Conservation (phyloP, 2,797 vertebrate species). For the Moxostoma hubbsi region DNA sequence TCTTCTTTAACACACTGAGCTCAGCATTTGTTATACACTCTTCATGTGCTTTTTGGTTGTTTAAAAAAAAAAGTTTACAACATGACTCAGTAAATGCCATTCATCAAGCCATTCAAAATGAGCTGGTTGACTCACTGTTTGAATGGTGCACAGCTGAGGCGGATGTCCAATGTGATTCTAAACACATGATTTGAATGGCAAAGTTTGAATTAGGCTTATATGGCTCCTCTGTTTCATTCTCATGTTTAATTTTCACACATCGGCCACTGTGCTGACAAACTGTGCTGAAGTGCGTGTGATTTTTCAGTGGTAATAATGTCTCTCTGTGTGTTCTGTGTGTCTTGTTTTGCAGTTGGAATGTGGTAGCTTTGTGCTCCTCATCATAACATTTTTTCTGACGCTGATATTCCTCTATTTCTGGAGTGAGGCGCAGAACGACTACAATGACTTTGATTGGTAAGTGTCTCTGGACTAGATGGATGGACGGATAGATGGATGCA, state of each 20-base stretch:
- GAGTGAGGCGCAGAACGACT: conserved; percentile 90
- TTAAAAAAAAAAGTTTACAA: not conserved
- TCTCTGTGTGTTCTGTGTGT: conserved; percentile 7
- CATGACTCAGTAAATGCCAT: conserved; percentile 5
- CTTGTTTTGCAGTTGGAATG: conserved; percentile 79
- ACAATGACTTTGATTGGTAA: conserved; percentile 91
- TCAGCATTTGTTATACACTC: not conserved
- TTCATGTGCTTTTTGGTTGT: conserved; percentile 10
- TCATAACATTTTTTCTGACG: conserved; percentile 83
- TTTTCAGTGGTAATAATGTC: conserved; percentile 6
- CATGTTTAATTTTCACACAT: not conserved
- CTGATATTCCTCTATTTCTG: conserved; percentile 87
- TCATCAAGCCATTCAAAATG: conserved; percentile 4
- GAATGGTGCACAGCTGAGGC: not conserved
- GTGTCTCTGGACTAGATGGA: conserved; percentile 46
- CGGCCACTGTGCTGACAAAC: not conserved
- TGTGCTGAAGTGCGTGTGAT: not conserved
- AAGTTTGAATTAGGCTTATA: conserved; percentile 2
- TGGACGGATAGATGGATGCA: too few species aligned
- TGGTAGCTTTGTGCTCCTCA: conserved; percentile 80
- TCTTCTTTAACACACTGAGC: conserved; percentile 12
- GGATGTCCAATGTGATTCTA: not conserved
- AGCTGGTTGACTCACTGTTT: conserved; percentile 16
- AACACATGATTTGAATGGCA: not conserved
- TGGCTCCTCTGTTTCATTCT: not conserved